Evolutionary conservation across 2,888 invertebrate genomes (phyloP).

Genomic region (Lasioglossum zephyrum): DNA sequence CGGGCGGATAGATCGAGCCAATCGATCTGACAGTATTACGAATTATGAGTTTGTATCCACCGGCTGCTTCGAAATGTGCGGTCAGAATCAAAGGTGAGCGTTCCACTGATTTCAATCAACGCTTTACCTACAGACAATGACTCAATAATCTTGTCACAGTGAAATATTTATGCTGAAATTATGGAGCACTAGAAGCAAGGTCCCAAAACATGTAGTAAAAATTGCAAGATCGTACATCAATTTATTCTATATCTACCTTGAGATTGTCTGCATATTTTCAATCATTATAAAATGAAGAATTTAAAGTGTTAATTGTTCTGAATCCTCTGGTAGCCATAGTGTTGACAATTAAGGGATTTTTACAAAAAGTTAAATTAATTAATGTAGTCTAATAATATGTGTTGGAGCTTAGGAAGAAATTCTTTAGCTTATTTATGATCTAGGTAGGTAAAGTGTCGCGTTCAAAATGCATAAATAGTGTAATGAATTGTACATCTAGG

Average conservation of each 20-base stretch:
- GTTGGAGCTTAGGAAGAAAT: not conserved
- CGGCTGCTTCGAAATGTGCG: not conserved
- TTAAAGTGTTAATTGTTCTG: not conserved
- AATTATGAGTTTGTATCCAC: constrained; percentile 37
- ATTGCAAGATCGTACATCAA: not conserved
- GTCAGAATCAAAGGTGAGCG: not conserved
- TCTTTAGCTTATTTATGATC: not conserved
- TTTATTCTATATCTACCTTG: not conserved
- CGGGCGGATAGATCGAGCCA: constrained; percentile 54
- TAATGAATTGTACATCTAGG: not conserved
- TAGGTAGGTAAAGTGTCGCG: not conserved
- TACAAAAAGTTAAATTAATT: not conserved
- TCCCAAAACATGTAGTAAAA: not conserved
- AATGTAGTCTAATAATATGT: not conserved
- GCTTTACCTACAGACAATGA: not conserved
- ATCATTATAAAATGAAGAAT: not conserved
- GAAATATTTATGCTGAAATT: not conserved
- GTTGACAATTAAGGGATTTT: not conserved
- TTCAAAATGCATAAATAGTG: not conserved
- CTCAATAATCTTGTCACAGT: not conserved
- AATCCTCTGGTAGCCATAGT: not conserved
- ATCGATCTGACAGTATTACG: constrained; percentile 67
- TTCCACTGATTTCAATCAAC: not conserved
- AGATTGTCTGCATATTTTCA: not conserved
- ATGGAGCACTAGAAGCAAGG: not conserved